Conservation (phyloP, 2,797 vertebrate species). For the Chloroceryle amazona region DNA sequence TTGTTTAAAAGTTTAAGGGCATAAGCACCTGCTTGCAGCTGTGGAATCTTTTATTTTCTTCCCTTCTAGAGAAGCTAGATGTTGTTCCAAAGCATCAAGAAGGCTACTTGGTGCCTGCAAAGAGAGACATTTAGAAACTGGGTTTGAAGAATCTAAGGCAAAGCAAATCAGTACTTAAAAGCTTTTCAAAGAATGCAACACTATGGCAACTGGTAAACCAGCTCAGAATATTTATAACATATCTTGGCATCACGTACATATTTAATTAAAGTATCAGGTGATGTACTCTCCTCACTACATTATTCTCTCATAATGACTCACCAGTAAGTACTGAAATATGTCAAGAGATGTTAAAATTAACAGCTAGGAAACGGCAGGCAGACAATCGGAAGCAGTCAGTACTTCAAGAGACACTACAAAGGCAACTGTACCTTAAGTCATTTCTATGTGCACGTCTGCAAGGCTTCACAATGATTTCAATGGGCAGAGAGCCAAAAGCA, state of each 20-base stretch:
- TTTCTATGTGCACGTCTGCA: not conserved
- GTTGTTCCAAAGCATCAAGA: conserved; percentile 95
- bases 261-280: not conserved
- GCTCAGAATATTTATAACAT: not conserved
- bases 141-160: not conserved
- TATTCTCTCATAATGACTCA: not conserved
- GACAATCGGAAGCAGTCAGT: not conserved
- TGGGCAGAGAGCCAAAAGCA: not conserved
- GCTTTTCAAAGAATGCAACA: not conserved
- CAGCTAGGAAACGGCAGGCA: conserved; percentile 14
- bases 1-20: not conserved
- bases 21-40: conserved; percentile 93
- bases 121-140: not conserved
- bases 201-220: not conserved
- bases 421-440: not conserved
- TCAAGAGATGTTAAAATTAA: conserved; percentile 24
- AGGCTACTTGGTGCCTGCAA: conserved; percentile 95
- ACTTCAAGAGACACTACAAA: not conserved
- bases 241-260: not conserved
- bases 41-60: conserved; percentile 99
- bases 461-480: not conserved
- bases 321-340: not conserved
- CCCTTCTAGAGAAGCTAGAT: conserved; percentile 98
- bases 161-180: not conserved
- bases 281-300: not conserved